These are phyloP conservation scores for Valencia hispanica DNA, from an alignment of 2,797 vertebrate species.

Conservation along the genomic window DNA sequence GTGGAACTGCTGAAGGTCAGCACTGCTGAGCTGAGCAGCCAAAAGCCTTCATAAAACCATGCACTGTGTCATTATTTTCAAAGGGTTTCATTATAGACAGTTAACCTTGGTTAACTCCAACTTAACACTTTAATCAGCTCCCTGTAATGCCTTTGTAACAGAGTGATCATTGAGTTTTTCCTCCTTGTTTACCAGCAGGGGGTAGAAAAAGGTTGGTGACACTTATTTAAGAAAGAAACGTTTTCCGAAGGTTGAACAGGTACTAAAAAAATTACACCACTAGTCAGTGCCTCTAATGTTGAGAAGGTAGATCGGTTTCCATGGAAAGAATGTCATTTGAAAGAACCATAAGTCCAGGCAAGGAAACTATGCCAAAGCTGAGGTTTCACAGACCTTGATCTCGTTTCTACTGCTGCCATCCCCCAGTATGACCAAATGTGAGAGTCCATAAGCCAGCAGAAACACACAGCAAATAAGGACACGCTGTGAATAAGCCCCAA, in stretches of 20 bases:
- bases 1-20: conserved; percentile 79
- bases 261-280: conserved; percentile 59
- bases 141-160: conserved; percentile 76
- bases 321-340: conserved; percentile 56
- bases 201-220: conserved; percentile 40
- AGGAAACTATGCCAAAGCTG: conserved; percentile 43
- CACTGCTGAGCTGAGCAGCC: conserved; percentile 74
- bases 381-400: conserved; percentile 61
- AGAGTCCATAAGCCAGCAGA: conserved; percentile 53
- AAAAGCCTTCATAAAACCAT: conserved; percentile 82
- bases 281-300: conserved; percentile 43
- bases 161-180: conserved; percentile 74
- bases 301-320: conserved; percentile 50
- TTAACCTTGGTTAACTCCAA: conserved; percentile 83
- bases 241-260: conserved; percentile 51
- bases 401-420: conserved; percentile 62
- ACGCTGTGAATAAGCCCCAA: conserved; percentile 53
- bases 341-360: conserved; percentile 43
- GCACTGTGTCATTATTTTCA: conserved; percentile 83
- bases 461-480: conserved; percentile 59
- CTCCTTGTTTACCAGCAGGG: conserved; percentile 63
- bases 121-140: conserved; percentile 81
- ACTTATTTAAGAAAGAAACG: conserved; percentile 40
- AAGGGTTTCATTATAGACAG: conserved; percentile 82
- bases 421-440: conserved; percentile 56